These are phyloP conservation scores for Chrysomallon squamiferum DNA, from an alignment of 1,140 invertebrate genomes.

Conservation along the genomic window DNA sequence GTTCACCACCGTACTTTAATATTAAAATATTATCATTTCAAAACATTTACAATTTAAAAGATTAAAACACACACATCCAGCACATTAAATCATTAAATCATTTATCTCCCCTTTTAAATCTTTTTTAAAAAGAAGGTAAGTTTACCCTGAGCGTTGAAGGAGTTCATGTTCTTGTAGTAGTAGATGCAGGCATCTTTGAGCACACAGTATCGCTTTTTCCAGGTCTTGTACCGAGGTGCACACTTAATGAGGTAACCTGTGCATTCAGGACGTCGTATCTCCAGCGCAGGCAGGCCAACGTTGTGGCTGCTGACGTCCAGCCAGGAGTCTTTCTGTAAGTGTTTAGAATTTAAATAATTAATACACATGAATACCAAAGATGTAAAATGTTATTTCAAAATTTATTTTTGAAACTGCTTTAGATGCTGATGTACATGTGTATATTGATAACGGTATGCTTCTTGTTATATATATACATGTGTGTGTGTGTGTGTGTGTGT, in stretches of 20 bases:
- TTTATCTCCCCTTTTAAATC: no score
- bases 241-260: conserved; percentile 88
- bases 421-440: no score
- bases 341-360: background rate
- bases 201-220: conserved; percentile 91
- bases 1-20: no score
- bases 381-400: background rate
- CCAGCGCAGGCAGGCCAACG: conserved; percentile 64
- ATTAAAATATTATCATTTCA: no score
- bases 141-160: conserved; percentile 84
- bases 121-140: no score
- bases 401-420: background rate
- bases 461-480: no score
- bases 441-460: background rate
- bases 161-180: conserved; percentile 88
- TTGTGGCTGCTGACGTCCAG: conserved; percentile 72
- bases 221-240: conserved; percentile 74
- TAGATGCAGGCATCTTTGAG: conserved; percentile 94
- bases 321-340: conserved; percentile 76
- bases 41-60: no score
- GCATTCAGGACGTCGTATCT: conserved; percentile 84
- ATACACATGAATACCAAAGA: background rate
- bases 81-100: no score
- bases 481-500: no score
- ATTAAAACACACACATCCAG: no score